A percentile compares a stretch with the other conserved stretches of the same genome.
Evolutionary conservation across 1,140 invertebrate species (phyloP).

Genomic region (Rhagoletis pomonella): DNA sequence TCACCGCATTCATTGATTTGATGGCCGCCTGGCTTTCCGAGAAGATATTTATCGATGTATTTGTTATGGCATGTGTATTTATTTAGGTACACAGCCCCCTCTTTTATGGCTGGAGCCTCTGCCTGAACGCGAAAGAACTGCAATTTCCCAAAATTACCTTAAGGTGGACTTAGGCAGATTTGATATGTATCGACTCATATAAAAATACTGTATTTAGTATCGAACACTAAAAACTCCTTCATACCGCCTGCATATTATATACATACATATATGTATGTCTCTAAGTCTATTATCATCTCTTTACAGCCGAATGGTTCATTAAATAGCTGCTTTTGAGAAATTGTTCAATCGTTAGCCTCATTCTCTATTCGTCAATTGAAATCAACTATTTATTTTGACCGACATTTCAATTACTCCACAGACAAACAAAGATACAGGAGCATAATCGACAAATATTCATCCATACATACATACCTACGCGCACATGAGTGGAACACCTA

Average conservation of each 20-base stretch:
- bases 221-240: too few relatives aligned
- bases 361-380: slow-evolving; percentile 36
- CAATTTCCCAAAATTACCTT: too few relatives aligned
- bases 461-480: not conserved
- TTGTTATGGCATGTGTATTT: too few relatives aligned
- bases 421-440: not conserved
- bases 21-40: too few relatives aligned
- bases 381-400: slow-evolving; percentile 50
- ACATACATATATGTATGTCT: not conserved
- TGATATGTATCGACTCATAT: too few relatives aligned
- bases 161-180: too few relatives aligned
- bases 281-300: not conserved
- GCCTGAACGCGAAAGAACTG: too few relatives aligned
- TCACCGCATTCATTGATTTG: too few relatives aligned
- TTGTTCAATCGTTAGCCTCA: slow-evolving; percentile 8
- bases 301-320: not conserved
- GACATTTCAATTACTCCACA: slow-evolving; percentile 45
- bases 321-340: not conserved
- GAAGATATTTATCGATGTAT: too few relatives aligned
- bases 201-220: too few relatives aligned
- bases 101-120: too few relatives aligned
- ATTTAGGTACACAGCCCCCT: too few relatives aligned
- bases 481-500: not conserved
- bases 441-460: not conserved
- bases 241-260: not conserved